Conservation (phyloP, 2,888 invertebrate species). For the Ectemnius cavifrons region DNA sequence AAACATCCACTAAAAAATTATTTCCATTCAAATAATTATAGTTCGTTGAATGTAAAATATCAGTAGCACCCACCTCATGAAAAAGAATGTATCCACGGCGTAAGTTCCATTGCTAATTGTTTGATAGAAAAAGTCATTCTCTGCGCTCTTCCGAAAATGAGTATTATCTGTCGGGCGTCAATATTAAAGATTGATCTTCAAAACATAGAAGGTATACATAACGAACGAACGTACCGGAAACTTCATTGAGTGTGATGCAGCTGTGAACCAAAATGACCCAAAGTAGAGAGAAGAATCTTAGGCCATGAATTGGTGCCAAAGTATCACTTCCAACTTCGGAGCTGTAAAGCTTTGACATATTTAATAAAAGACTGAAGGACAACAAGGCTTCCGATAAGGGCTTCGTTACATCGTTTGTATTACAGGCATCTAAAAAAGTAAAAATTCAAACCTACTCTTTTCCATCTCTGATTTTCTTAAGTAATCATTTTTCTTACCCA, state of each 20-base stretch:
- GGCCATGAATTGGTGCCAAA: conserved; percentile 81
- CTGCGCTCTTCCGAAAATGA: conserved; percentile 74
- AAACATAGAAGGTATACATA: no score
- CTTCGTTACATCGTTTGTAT: conserved; percentile 58
- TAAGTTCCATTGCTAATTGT: conserved; percentile 80
- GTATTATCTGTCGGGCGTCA: conserved; percentile 78
- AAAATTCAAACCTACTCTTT: background rate
- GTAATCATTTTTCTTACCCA: conserved; percentile 48
- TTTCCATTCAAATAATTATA: background rate
- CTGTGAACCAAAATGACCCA: conserved; percentile 81
- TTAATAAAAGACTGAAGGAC: conserved; percentile 69
- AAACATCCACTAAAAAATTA: conserved; percentile 82
- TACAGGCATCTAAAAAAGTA: conserved; percentile 56
- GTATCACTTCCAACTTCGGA: conserved; percentile 78
- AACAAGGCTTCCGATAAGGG: conserved; percentile 66
- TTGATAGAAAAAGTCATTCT: conserved; percentile 78
- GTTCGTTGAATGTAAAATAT: background rate
- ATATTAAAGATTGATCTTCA: no score
- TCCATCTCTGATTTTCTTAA: background rate
- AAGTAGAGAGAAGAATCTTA: conserved; percentile 83
- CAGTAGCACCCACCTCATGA: conserved; percentile 79
- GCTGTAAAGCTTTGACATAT: conserved; percentile 67
- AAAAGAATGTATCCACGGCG: conserved; percentile 83
- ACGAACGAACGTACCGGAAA: conserved; percentile 60
- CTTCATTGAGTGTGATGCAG: conserved; percentile 67